Base-by-base conservation (phyloP, 2,797 vertebrate species). In the Vultur gryphus region DNA sequence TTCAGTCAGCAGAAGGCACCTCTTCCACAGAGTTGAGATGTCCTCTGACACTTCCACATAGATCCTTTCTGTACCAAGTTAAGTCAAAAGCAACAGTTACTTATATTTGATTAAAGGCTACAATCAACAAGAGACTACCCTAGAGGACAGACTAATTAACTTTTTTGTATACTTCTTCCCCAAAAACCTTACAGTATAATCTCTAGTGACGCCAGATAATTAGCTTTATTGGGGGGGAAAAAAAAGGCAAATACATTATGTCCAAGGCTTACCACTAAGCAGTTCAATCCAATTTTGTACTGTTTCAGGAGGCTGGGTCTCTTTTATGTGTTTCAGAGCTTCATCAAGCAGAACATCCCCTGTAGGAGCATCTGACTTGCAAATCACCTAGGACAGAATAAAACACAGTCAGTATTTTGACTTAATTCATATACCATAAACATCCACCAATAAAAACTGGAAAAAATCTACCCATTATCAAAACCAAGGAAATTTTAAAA, bases 231-330 rank as follows among this genome's bases (percentile, higher is more conserved):
- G 59, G 41, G 54, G 55, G 25, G 3, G 6, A 7, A 5, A 2
- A 48, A 64, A 73, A 73, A 48, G 19, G 14, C 76, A 67, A 90
- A 89, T 81, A 59, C 0, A 0, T 62, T 67, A 84, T 37, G 51
- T 62, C 16, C 39, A 48, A 80, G 41, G 97, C 99, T 98, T 98
- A 99, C 99, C 99, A 89, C 99, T 99, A 94, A 99, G 99, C 67
- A 99, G 98, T 78, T 99, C 99, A 75, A 99, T 99, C 99, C 99
- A 99, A 97, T 99, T 99, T 97, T 99, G 99, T 91, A 99, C 99
- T 2, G 99, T 99, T 98, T 99, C 99, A 14, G 99, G 99, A 55
- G 99, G 99, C 2, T 99, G 99, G 3, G 99, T 99, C 93, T 99
- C 99, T 97, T 99, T 99, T 96, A 99, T 99, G 89, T 99, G 99